Evolutionary conservation across 2,888 invertebrate species (phyloP).

Genomic region (Oscheius myriophilus): DNA sequence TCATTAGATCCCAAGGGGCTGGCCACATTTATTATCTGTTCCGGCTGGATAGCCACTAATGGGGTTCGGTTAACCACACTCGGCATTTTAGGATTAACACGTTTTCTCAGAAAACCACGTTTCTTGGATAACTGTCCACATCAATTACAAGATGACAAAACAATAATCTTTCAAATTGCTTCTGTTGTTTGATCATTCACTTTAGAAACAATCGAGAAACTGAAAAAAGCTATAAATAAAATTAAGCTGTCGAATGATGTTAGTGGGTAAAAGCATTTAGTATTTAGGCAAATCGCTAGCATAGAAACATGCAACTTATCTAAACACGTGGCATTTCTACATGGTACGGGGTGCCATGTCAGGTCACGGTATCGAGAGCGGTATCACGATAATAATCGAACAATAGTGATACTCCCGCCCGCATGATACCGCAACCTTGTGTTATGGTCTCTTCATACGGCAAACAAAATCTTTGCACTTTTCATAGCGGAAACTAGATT

Average conservation of each 20-base stretch:
- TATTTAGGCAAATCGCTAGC: too few relatives aligned
- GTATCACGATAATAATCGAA: neutral
- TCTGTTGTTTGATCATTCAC: too few relatives aligned
- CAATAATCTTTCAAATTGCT: neutral
- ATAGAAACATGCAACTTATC: too few relatives aligned
- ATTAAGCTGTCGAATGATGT: too few relatives aligned
- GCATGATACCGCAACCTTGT: too few relatives aligned
- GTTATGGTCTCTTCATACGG: neutral
- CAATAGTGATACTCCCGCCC: neutral
- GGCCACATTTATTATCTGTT: neutral
- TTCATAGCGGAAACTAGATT: too few relatives aligned
- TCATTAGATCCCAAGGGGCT: too few relatives aligned
- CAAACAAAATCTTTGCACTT: neutral
- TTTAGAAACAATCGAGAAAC: too few relatives aligned
- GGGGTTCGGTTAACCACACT: neutral
- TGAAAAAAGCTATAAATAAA: too few relatives aligned
- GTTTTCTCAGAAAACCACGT: neutral
- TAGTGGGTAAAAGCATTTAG: too few relatives aligned
- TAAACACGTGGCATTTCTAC: neutral
- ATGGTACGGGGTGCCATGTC: neutral
- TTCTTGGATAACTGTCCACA: too few relatives aligned
- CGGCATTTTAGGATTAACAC: neutral
- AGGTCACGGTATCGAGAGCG: neutral
- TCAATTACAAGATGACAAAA: neutral
- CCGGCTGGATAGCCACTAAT: neutral